Base-by-base conservation (phyloP, 1,140 invertebrate species). In the Lucilia cuprina region DNA sequence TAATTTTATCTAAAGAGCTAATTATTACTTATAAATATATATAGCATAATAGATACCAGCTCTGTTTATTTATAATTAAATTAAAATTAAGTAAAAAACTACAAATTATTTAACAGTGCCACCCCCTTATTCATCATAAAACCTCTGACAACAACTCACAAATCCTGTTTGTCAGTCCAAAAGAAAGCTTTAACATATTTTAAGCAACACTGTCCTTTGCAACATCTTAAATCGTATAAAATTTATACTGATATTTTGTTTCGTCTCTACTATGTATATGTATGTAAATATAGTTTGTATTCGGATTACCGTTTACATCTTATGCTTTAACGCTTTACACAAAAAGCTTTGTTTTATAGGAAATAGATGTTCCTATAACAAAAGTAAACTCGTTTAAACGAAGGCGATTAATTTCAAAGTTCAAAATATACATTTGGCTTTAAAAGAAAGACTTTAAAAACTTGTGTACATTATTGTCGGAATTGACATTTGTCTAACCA, bases 401-500 rank as follows among this genome's bases (percentile, higher is more conserved):
- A 49, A 5, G 41, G 41, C 41, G 41, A 41, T 2, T 41, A n/a
- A 41, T 41, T 55, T 30, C 7, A 55, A 17, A 55, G 50, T 17
- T 55, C 50, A 55, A 55, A 55, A 13, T 4, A 55, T 55, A 21
- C n/a, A 25, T 30, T 41, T 41, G 41, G 41, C 41, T 41, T 41
- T 25, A 70, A 21, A 70, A 70, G 21, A 17, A 70, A n/a, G 55
- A 60, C 55, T 12, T 5, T 70, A 21, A 70, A 60, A 70, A 70
- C 65, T 1, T 70, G n/a, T 70, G 2, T 55, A 55, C 50, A 70
- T 70, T 80, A 80, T 80, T 80, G 77, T 80, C 77, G 47, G 10
- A 80, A 80, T 80, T 80, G 77, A 80, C 77, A 19, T 80, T 80
- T 35, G 14, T 10, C 50, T 77, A 17, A 70, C 19, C 77, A 47